A percentile compares a stretch with the other conserved stretches of the same genome.
Conservation (phyloP, 2,113 vertebrate species). For the Butorides virescens region DNA sequence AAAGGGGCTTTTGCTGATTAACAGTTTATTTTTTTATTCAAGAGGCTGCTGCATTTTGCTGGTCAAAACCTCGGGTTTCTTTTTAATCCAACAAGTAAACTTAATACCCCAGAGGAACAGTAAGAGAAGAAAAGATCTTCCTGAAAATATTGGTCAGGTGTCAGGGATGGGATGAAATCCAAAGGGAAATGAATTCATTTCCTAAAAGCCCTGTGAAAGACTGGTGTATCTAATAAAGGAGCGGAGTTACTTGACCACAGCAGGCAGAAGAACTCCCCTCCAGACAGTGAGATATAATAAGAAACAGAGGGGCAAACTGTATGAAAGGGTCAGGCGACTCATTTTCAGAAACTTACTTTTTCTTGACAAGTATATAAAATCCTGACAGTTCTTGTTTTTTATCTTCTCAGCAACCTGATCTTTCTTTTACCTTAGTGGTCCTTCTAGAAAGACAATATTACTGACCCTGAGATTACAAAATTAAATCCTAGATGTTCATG, state of each 20-base stretch:
- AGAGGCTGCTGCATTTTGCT: background rate
- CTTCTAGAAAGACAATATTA: background rate
- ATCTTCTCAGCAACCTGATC: background rate
- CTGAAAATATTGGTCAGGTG: background rate
- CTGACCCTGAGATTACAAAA: background rate
- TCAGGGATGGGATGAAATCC: background rate
- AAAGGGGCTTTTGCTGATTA: background rate
- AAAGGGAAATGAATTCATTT: background rate
- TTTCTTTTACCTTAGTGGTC: background rate
- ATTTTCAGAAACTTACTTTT: slow-evolving; percentile 4
- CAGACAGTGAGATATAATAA: background rate
- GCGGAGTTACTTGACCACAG: background rate
- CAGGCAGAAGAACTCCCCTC: background rate
- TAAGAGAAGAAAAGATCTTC: background rate
- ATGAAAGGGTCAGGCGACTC: background rate
- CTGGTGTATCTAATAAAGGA: background rate
- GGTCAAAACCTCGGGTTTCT: background rate
- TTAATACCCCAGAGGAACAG: background rate
- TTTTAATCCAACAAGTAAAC: background rate
- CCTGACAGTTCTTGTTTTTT: background rate
- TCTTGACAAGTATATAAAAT: slow-evolving; percentile 10
- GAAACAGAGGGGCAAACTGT: background rate
- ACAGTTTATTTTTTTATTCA: background rate
- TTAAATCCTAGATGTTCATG: background rate
- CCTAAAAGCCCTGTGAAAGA: background rate